These are phyloP conservation scores for Drosophila kepulauana DNA, from an alignment of 1,140 invertebrate genomes.

Conservation along the genomic window DNA sequence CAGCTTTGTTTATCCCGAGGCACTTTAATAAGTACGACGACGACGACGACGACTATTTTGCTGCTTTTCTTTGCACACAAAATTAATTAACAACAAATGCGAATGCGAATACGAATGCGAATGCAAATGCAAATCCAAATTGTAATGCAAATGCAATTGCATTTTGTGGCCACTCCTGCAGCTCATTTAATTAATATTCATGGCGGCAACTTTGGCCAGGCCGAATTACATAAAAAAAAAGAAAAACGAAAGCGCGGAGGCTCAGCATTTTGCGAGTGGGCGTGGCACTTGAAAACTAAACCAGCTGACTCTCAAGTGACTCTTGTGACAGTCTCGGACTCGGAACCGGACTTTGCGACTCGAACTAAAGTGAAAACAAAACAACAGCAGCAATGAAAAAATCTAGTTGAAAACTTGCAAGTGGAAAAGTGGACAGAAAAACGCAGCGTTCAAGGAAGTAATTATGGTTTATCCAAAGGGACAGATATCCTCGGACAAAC, in stretches of 20 bases:
- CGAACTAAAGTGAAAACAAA: constrained; percentile 32
- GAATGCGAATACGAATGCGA: constrained; percentile 47
- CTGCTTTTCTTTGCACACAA: constrained; percentile 41
- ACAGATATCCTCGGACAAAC: constrained; percentile 56
- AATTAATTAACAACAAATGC: constrained; percentile 80
- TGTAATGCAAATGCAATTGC: constrained; percentile 65
- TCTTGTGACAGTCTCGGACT: constrained; percentile 73
- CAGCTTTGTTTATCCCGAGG: constrained; percentile 28
- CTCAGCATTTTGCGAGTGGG: constrained; percentile 4
- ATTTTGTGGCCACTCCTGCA: constrained; percentile 66
- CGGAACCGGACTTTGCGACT: not conserved
- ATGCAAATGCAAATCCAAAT: constrained; percentile 50
- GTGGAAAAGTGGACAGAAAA: constrained; percentile 53
- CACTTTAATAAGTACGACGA: constrained; percentile 44
- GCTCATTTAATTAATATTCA: constrained; percentile 83
- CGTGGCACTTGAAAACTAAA: constrained; percentile 56
- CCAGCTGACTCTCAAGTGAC: constrained; percentile 51
- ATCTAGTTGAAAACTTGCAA: constrained; percentile 45
- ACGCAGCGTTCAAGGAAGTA: constrained; percentile 80
- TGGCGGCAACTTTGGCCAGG: constrained; percentile 57
- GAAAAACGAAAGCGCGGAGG: not conserved
- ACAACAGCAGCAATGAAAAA: constrained; percentile 34
- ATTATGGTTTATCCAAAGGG: constrained; percentile 81
- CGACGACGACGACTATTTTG: not conserved
- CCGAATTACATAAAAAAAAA: not conserved